Percentiles rank a stretch among this genome's conserved stretches.
These are phyloP conservation scores for Zenarchopterus dispar DNA, from an alignment of 2,797 vertebrate species.

Conservation along the genomic window DNA sequence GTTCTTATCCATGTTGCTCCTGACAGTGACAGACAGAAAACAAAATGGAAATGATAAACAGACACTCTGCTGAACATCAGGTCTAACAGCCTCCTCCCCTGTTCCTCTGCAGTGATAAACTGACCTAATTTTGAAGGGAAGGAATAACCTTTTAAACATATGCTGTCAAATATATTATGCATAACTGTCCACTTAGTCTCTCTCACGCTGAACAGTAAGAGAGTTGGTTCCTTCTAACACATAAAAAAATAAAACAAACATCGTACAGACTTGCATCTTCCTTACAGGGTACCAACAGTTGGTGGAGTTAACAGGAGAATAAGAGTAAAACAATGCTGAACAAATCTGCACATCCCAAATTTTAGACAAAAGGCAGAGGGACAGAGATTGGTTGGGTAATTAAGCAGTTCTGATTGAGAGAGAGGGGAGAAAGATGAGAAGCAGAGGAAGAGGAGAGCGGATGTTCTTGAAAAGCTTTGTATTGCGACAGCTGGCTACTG, in stretches of 20 bases:
- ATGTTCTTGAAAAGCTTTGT: slow-evolving; percentile 73
- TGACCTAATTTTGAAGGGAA: slow-evolving; percentile 68
- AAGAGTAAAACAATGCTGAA: slow-evolving; percentile 3
- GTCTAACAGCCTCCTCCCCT: slow-evolving; percentile 34
- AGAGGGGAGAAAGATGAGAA: slow-evolving; percentile 53
- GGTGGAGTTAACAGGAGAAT: slow-evolving; percentile 9
- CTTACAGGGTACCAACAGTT: slow-evolving; percentile 21
- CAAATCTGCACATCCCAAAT: slow-evolving; percentile 22
- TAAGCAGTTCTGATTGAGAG: slow-evolving; percentile 44
- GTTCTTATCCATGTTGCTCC: slow-evolving; percentile 57
- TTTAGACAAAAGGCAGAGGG: slow-evolving; percentile 10
- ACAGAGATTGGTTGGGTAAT: slow-evolving; percentile 37
- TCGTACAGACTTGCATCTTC: slow-evolving; percentile 19
- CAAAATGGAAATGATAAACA: slow-evolving; percentile 67
- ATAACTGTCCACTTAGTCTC: slow-evolving; percentile 67
- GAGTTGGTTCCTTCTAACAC: slow-evolving; percentile 34
- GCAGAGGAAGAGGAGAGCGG: slow-evolving; percentile 58
- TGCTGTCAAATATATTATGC: slow-evolving; percentile 75
- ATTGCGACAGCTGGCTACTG: slow-evolving; percentile 76
- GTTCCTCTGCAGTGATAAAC: slow-evolving; percentile 54
- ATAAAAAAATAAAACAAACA: slow-evolving; percentile 14
- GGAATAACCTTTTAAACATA: slow-evolving; percentile 73
- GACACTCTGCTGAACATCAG: slow-evolving; percentile 47
- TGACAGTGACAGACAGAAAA: slow-evolving; percentile 71
- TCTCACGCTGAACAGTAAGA: slow-evolving; percentile 38